Percentiles rank a stretch among this genome's conserved stretches.
Conservation (phyloP, 2,888 invertebrate genomes). For the Loripinus fragilis region DNA sequence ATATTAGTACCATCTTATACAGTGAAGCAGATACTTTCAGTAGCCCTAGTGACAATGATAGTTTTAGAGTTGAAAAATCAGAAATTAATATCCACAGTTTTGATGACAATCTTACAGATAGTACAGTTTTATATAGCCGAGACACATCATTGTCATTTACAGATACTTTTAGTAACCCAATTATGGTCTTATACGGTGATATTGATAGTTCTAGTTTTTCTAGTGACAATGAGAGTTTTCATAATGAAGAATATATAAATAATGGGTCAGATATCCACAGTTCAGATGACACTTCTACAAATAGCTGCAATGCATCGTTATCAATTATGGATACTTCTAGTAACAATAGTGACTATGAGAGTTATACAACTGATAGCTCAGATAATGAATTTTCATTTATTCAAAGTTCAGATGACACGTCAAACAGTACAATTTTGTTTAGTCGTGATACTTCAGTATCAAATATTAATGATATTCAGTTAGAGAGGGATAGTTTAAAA, state of each 20-base stretch:
- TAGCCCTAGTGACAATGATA: no score
- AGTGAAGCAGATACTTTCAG: not conserved
- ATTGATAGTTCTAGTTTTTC: no score
- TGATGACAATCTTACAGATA: no score
- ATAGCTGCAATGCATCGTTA: not conserved
- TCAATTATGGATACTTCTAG: no score
- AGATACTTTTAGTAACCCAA: no score
- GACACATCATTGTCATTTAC: no score
- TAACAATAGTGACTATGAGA: not conserved
- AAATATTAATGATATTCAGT: not conserved
- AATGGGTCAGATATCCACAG: not conserved
- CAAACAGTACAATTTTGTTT: not conserved
- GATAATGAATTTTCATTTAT: slow-evolving; percentile 2
- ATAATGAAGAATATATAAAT: no score
- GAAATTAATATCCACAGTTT: no score
- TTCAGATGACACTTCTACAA: not conserved
- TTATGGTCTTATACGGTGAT: no score
- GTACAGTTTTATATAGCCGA: no score
- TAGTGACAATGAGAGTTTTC: not conserved
- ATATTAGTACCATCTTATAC: not conserved
- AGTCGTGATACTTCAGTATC: not conserved
- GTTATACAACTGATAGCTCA: not conserved
- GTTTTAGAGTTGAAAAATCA: no score
- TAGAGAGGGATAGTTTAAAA: not conserved
- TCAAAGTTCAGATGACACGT: not conserved